A percentile compares a stretch with the other conserved stretches of the same genome.
phyloP scores from a whole-genome alignment of 2,888 invertebrate species.

The Zeuzera pyrina region DNA sequence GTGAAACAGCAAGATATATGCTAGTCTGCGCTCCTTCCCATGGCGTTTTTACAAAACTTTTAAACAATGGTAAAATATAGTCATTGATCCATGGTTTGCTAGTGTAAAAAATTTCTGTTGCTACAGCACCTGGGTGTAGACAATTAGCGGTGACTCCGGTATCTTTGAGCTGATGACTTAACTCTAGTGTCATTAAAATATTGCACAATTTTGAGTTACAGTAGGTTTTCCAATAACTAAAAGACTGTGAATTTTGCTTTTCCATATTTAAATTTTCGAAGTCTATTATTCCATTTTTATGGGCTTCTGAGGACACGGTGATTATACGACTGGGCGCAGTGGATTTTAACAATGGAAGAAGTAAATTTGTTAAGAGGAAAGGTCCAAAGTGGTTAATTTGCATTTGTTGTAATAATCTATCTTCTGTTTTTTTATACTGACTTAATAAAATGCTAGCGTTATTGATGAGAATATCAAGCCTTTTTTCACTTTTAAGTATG shows the following conservation, averaged over 20 bases:
- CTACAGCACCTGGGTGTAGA: conserved; percentile 84
- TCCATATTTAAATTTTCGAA: conserved; percentile 34
- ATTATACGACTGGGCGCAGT: conserved; percentile 53
- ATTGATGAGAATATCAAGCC: conserved; percentile 74
- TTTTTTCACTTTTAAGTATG: conserved; percentile 60
- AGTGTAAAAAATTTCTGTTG: conserved; percentile 75
- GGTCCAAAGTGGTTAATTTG: conserved; percentile 76
- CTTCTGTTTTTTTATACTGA: conserved; percentile 62
- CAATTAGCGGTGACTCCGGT: conserved; percentile 79
- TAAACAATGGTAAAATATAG: neutral
- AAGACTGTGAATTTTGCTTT: conserved; percentile 22
- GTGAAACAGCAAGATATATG: conserved; percentile 45
- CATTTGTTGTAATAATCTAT: conserved; percentile 74
- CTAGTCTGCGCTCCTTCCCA: conserved; percentile 32
- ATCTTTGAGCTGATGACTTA: conserved; percentile 21
- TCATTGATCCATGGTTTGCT: neutral
- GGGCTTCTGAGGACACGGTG: conserved; percentile 42
- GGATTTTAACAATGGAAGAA: conserved; percentile 56
- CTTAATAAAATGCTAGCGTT: conserved; percentile 71
- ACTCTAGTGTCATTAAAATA: conserved; percentile 24
- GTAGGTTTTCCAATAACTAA: conserved; percentile 14
- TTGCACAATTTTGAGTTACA: conserved; percentile 26
- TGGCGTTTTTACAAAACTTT: conserved; percentile 5
- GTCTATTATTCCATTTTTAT: conserved; percentile 30
- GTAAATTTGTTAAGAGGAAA: conserved; percentile 76